Evolutionary conservation across 2,888 invertebrate species (phyloP).

Genomic region (Eutolmus rufibarbis): DNA sequence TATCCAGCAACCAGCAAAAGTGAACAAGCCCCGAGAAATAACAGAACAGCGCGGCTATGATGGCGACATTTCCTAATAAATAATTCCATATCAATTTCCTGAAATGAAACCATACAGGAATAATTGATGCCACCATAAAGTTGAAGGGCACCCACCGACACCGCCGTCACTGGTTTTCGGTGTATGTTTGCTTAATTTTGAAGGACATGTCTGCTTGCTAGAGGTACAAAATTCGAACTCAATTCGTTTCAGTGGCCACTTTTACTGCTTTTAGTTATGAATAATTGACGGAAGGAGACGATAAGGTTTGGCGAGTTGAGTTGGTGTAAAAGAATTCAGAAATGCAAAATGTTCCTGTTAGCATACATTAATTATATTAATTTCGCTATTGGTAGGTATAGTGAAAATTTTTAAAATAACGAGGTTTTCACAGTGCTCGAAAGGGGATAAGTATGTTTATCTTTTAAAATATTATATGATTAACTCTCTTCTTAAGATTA

Average conservation of each 20-base stretch:
- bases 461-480: too few relatives aligned
- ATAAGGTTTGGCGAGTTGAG: not conserved
- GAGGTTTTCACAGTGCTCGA: too few relatives aligned
- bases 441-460: too few relatives aligned
- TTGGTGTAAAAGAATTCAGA: not conserved
- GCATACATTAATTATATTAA: too few relatives aligned
- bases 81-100: conserved; percentile 17
- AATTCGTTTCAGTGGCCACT: not conserved
- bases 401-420: too few relatives aligned
- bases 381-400: too few relatives aligned
- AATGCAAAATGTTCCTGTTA: not conserved
- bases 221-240: not conserved
- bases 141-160: not conserved
- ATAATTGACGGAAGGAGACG: not conserved
- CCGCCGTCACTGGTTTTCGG: not conserved
- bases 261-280: not conserved
- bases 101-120: conserved; percentile 14
- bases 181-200: not conserved
- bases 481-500: too few relatives aligned
- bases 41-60: not conserved
- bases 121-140: conserved; percentile 16
- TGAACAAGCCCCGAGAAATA: not conserved
- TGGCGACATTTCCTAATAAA: conserved; percentile 21
- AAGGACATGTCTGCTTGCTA: not conserved
- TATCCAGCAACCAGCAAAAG: not conserved